These are phyloP conservation scores for Zapus hudsonius DNA, from an alignment of 2,113 vertebrate species.

Conservation along the genomic window DNA sequence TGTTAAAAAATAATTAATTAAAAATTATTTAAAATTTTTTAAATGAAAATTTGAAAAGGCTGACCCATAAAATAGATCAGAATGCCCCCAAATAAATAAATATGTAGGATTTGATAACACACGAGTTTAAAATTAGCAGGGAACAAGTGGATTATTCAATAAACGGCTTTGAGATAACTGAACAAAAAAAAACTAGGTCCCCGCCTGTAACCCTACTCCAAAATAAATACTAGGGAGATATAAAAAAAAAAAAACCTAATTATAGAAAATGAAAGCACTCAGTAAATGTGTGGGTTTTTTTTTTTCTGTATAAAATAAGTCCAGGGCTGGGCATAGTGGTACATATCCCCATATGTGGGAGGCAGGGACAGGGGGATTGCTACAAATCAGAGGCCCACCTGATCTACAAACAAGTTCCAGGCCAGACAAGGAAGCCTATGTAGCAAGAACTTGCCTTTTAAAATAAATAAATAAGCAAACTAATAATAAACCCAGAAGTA, in stretches of 20 bases:
- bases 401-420: too few relatives aligned
- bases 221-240: conserved; percentile 12
- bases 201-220: not conserved
- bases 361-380: too few relatives aligned
- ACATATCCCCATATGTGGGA: too few relatives aligned
- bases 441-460: too few relatives aligned
- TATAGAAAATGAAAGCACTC: conserved; percentile 3
- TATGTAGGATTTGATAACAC: not conserved
- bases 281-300: not conserved
- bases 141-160: not conserved
- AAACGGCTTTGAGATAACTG: too few relatives aligned
- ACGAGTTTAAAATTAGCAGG: not conserved
- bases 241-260: not conserved
- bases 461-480: too few relatives aligned
- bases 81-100: not conserved
- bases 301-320: not conserved
- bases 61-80: not conserved
- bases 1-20: too few relatives aligned
- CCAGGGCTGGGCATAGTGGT: too few relatives aligned
- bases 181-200: not conserved
- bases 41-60: conserved; percentile 11
- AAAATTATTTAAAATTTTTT: not conserved
- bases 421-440: too few relatives aligned
- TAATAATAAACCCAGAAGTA: not conserved
- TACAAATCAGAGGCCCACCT: too few relatives aligned